Evolutionary conservation across 2,113 vertebrate species (phyloP).

Genomic region (Macroglossus sobrinus): DNA sequence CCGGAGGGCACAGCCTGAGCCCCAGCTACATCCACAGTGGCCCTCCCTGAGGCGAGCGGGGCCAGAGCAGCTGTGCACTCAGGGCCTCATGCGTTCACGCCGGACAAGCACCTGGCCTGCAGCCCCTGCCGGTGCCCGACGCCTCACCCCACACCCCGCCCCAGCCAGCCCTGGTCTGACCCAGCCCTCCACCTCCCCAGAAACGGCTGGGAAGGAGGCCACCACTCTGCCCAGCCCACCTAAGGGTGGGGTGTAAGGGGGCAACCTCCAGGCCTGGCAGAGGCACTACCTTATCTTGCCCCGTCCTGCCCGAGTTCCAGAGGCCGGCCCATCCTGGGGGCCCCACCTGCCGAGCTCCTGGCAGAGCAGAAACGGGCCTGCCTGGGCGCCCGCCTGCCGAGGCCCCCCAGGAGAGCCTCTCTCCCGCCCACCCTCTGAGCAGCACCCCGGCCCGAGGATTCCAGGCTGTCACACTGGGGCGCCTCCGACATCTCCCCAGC

Average conservation of each 20-base stretch:
- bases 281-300: background rate
- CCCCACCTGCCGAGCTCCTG: background rate
- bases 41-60: background rate
- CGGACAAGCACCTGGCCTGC: background rate
- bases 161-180: background rate
- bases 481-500: background rate
- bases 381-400: background rate
- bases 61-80: background rate
- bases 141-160: background rate
- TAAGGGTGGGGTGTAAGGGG: background rate
- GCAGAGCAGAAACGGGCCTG: background rate
- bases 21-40: background rate
- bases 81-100: accelerated
- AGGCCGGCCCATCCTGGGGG: background rate
- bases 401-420: background rate
- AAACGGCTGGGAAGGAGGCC: background rate
- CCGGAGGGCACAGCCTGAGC: background rate
- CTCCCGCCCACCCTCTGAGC: background rate
- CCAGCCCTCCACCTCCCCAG: background rate
- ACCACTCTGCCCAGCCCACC: background rate
- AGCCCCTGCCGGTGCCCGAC: accelerated
- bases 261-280: background rate
- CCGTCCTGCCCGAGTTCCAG: background rate
- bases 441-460: background rate
- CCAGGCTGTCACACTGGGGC: background rate